Conservation (phyloP, 2,113 vertebrate species). For the Crocuta crocuta region DNA sequence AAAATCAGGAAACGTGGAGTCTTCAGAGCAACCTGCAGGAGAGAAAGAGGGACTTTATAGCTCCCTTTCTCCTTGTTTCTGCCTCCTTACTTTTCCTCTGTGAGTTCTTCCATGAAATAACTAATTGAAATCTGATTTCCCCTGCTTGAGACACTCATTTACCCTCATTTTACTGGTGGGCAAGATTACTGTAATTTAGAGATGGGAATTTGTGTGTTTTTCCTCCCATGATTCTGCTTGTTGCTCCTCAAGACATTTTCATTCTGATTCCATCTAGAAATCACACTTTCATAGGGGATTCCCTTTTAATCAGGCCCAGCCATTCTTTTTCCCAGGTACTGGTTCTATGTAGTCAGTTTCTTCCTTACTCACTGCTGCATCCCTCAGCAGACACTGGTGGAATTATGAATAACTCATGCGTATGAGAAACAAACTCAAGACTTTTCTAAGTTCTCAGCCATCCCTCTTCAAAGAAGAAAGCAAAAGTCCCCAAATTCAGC, state of each 20-base stretch:
- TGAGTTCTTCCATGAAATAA: neutral
- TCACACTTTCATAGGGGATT: neutral
- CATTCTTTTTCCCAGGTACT: neutral
- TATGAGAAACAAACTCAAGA: neutral
- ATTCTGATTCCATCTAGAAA: neutral
- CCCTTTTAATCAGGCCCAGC: neutral
- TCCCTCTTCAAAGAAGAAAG: neutral
- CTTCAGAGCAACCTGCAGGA: neutral
- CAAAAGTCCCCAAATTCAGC: neutral
- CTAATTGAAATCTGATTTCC: neutral
- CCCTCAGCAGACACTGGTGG: neutral
- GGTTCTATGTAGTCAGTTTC: neutral
- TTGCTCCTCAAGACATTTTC: neutral
- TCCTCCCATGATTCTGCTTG: neutral
- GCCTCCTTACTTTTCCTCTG: neutral
- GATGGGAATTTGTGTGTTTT: neutral
- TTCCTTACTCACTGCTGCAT: neutral
- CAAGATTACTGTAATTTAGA: neutral
- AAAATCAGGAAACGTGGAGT: neutral
- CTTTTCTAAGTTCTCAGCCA: neutral
- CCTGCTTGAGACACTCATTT: neutral
- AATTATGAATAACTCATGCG: neutral
- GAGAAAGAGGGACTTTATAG: neutral
- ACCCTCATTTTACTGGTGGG: neutral
- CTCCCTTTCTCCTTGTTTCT: neutral